Conservation (phyloP, 2,113 vertebrate genomes). For the Misgurnus anguillicaudatus region DNA sequence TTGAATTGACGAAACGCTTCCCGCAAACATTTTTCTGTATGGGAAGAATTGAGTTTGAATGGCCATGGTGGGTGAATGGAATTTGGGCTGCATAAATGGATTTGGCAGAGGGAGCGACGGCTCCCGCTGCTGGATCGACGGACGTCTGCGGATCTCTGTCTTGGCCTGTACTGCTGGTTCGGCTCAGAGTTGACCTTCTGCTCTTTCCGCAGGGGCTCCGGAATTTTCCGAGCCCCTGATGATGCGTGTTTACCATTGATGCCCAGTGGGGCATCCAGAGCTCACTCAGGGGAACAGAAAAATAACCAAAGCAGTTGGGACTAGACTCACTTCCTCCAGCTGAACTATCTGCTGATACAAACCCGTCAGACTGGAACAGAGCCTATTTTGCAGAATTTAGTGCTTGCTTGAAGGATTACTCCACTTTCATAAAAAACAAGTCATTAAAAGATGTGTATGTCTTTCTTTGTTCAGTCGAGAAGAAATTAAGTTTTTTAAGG, state of each 20-base stretch:
- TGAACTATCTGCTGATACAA: neutral
- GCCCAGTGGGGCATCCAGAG: conserved; percentile 24
- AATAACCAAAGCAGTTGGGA: conserved; percentile 19
- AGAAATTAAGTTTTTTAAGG: too few species aligned
- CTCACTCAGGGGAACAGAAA: neutral
- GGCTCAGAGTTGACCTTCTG: conserved; percentile 36
- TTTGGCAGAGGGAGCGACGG: conserved; percentile 21
- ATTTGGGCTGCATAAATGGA: conserved; percentile 20
- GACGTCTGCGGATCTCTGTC: conserved; percentile 11
- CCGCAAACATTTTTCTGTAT: neutral
- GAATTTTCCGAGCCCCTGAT: conserved; percentile 36
- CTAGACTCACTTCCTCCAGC: conserved; percentile 14
- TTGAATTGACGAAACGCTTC: neutral
- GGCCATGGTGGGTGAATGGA: conserved; percentile 7
- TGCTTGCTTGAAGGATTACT: neutral
- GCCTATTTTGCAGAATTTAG: neutral
- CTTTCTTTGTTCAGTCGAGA: too few species aligned
- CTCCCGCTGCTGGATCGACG: conserved; percentile 25
- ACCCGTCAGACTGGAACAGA: conserved; percentile 23
- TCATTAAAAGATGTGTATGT: too few species aligned
- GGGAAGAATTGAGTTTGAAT: conserved; percentile 1
- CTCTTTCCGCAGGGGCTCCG: conserved; percentile 28
- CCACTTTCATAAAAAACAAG: too few species aligned
- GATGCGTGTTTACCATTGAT: conserved; percentile 28
- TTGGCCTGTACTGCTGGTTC: conserved; percentile 25